A percentile compares a stretch with the other conserved stretches of the same genome.
Evolutionary conservation across 2,888 invertebrate genomes (phyloP).

Genomic region (Priocnemis perturbator): DNA sequence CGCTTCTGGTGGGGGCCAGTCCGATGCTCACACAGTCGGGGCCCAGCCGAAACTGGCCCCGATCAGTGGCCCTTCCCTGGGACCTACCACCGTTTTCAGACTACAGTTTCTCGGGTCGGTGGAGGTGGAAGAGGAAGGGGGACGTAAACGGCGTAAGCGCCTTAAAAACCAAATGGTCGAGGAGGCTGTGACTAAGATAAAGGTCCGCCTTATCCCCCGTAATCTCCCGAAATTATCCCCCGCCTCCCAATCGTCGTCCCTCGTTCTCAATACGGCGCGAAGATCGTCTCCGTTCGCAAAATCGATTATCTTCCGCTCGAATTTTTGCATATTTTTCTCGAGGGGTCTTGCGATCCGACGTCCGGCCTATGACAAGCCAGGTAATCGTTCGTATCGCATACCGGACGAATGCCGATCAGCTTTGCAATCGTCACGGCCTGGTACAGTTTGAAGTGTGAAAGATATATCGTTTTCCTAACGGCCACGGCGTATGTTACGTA

Average conservation of each 20-base stretch:
- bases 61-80: conserved; percentile 62
- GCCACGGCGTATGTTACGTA: too few species aligned
- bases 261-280: conserved; percentile 3
- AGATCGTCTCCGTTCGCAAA: too few species aligned
- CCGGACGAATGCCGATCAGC: too few species aligned
- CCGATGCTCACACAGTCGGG: conserved; percentile 61
- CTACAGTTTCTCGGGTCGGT: conserved; percentile 90
- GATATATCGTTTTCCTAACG: too few species aligned
- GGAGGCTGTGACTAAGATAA: conserved; percentile 90
- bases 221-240: background rate
- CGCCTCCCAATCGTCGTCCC: background rate
- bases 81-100: conserved; percentile 83
- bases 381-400: too few species aligned
- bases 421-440: too few species aligned
- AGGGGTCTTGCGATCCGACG: too few species aligned
- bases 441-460: too few species aligned
- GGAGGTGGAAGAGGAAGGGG: conserved; percentile 88
- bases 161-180: conserved; percentile 93
- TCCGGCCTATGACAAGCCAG: too few species aligned
- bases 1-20: conserved; percentile 68
- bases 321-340: too few species aligned
- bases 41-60: conserved; percentile 68
- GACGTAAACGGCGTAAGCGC: conserved; percentile 83
- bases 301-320: too few species aligned
- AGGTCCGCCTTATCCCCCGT: conserved; percentile 79